A percentile compares a stretch with the other conserved stretches of the same genome.
These are phyloP conservation scores for Teinopalpus imperialis DNA, from an alignment of 2,888 invertebrate genomes.

Conservation along the genomic window DNA sequence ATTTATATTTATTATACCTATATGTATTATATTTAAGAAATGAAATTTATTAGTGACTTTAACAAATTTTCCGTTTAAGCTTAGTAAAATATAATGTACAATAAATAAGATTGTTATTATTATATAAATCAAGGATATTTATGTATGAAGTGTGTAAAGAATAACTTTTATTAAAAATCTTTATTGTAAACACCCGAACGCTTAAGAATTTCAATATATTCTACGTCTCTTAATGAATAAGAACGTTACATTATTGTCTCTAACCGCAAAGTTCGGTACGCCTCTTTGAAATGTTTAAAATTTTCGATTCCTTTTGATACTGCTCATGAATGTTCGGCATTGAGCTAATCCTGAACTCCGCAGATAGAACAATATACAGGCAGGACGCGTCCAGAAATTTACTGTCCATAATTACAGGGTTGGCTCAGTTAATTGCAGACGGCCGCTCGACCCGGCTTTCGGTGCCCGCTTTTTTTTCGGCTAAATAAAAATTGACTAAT, in stretches of 20 bases:
- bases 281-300: constrained; percentile 20
- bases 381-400: constrained; percentile 88
- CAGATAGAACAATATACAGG: constrained; percentile 76
- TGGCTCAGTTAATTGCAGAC: constrained; percentile 90
- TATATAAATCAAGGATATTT: too few relatives aligned
- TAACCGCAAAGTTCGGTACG: constrained; percentile 15
- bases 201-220: neutral
- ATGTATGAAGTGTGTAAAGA: too few relatives aligned
- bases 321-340: constrained; percentile 21
- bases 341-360: constrained; percentile 63
- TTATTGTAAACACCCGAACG: too few relatives aligned
- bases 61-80: too few relatives aligned
- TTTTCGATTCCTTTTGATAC: constrained; percentile 22
- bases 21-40: too few relatives aligned
- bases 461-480: constrained; percentile 74
- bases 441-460: constrained; percentile 62
- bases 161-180: too few relatives aligned
- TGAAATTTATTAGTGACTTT: too few relatives aligned
- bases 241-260: constrained; percentile 2
- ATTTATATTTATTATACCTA: too few relatives aligned
- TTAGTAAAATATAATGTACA: too few relatives aligned
- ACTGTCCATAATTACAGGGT: constrained; percentile 94
- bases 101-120: too few relatives aligned
- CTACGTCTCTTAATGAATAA: neutral
- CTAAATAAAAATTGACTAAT: constrained; percentile 82